These are phyloP conservation scores for Anthonomus grandis DNA, from an alignment of 1,140 invertebrate species.

Conservation along the genomic window DNA sequence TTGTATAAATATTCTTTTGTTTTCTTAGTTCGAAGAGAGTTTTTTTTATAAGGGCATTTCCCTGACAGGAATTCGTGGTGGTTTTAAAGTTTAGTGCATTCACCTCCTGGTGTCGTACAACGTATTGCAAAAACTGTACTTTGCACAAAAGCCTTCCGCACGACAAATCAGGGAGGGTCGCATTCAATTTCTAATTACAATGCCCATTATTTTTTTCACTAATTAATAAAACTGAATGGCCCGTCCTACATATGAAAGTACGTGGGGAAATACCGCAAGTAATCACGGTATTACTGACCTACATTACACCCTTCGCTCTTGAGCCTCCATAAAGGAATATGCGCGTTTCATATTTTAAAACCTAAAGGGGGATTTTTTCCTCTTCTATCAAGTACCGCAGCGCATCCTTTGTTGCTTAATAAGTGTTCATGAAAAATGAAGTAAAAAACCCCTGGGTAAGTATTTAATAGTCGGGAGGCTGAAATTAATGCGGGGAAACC, in stretches of 20 bases:
- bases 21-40: too few relatives aligned
- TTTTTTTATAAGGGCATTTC: too few relatives aligned
- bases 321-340: constrained; percentile 26
- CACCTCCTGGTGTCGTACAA: too few relatives aligned
- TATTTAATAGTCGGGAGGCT: too few relatives aligned
- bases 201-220: constrained; percentile 9
- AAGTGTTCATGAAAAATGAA: constrained; percentile 22
- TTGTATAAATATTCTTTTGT: too few relatives aligned
- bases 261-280: constrained; percentile 13
- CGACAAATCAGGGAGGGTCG: too few relatives aligned
- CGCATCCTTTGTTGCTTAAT: constrained; percentile 25
- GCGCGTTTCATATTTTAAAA: constrained; percentile 24
- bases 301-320: constrained; percentile 27
- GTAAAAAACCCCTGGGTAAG: constrained; percentile 22
- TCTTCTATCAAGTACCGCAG: constrained; percentile 17
- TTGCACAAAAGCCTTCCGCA: too few relatives aligned
- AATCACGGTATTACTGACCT: constrained; percentile 28
- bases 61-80: too few relatives aligned
- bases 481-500: too few relatives aligned
- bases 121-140: too few relatives aligned
- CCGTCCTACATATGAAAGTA: constrained; percentile 1
- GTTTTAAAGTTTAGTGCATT: too few relatives aligned
- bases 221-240: constrained; percentile 15
- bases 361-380: constrained; percentile 22
- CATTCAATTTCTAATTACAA: too few relatives aligned